Conservation (phyloP, 2,113 vertebrate genomes). For the Copsychus sechellarum region DNA sequence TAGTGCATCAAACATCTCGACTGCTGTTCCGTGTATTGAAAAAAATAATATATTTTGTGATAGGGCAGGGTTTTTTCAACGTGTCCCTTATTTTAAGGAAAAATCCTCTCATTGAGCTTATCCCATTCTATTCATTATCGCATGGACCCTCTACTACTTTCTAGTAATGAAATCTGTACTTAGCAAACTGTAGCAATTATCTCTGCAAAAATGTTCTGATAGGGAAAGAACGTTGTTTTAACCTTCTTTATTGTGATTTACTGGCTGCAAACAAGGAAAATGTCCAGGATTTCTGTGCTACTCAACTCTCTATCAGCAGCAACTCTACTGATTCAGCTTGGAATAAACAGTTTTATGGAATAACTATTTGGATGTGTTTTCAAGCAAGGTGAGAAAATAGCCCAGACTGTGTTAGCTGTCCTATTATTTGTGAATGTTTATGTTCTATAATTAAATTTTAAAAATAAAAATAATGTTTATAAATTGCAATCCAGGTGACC, state of each 20-base stretch:
- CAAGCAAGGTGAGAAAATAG: background rate
- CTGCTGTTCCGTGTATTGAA: background rate
- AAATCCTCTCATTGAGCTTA: background rate
- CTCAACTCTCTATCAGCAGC: background rate
- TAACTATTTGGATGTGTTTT: background rate
- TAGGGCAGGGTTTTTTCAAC: background rate
- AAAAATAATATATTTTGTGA: background rate
- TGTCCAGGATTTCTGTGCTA: background rate
- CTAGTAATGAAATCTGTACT: background rate
- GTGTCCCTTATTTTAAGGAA: background rate
- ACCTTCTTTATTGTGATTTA: background rate
- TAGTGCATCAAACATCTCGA: background rate
- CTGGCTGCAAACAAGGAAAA: background rate
- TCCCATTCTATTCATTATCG: background rate
- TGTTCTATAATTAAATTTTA: background rate
- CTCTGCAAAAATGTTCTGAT: background rate
- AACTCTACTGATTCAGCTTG: background rate
- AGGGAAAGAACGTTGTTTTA: background rate
- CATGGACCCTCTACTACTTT: background rate
- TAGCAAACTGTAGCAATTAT: background rate
- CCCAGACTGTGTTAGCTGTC: background rate
- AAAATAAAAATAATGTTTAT: background rate
- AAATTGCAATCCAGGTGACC: background rate
- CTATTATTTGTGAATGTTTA: background rate
- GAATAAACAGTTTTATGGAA: background rate